These are phyloP conservation scores for Didymodactylos carnosus DNA, from an alignment of 2,888 invertebrate genomes.

Conservation along the genomic window DNA sequence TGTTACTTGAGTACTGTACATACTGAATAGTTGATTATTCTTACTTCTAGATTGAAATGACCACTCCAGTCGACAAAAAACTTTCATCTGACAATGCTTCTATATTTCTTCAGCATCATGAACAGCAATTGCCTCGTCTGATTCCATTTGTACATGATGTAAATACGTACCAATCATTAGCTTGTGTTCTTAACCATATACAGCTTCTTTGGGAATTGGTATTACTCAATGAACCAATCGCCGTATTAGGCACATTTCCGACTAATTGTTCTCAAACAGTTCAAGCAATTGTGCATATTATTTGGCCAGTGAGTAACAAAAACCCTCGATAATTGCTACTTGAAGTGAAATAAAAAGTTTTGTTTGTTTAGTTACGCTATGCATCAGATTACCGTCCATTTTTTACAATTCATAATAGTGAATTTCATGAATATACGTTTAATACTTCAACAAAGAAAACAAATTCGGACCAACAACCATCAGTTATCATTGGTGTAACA, in stretches of 20 bases:
- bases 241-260: neutral
- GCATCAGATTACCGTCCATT: slow-evolving; percentile 87
- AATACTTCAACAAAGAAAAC: neutral
- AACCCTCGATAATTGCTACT: too few relatives aligned
- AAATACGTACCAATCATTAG: neutral
- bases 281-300: slow-evolving; percentile 38
- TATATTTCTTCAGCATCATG: too few relatives aligned
- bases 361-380: too few relatives aligned
- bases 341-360: too few relatives aligned
- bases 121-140: neutral
- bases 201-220: slow-evolving; percentile 93
- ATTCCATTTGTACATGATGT: neutral
- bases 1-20: too few relatives aligned
- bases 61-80: too few relatives aligned
- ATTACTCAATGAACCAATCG: slow-evolving; percentile 45
- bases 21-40: too few relatives aligned
- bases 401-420: slow-evolving; percentile 97
- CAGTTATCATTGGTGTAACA: slow-evolving; percentile 78
- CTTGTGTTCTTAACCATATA: slow-evolving; percentile 44
- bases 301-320: too few relatives aligned
- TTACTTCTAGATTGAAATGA: too few relatives aligned
- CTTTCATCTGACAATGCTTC: too few relatives aligned
- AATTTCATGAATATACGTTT: slow-evolving; percentile 57
- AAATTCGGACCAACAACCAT: slow-evolving; percentile 34
- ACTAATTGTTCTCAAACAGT: neutral